phyloP scores from a whole-genome alignment of 2,113 vertebrate species.

The Verasper variegatus region DNA sequence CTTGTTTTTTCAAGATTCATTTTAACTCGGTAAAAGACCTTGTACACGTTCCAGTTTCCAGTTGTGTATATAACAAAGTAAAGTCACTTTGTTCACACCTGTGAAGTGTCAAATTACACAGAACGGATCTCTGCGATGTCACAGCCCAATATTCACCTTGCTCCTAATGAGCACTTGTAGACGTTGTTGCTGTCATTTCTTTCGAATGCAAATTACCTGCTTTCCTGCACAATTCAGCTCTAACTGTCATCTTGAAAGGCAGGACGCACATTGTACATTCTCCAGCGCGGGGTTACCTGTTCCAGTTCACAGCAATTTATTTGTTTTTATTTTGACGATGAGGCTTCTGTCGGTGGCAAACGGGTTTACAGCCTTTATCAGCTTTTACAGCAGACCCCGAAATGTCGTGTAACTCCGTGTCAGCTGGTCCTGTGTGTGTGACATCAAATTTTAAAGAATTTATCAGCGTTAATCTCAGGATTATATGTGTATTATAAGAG shows the following conservation, averaged over 20 bases:
- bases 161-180: constrained; percentile 75
- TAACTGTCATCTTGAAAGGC: constrained; percentile 71
- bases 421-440: neutral
- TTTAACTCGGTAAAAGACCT: neutral
- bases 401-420: neutral
- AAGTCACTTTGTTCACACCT: constrained; percentile 44
- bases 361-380: neutral
- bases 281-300: constrained; percentile 42
- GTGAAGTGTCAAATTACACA: constrained; percentile 62
- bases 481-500: too few species aligned
- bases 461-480: neutral
- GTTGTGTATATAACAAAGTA: constrained; percentile 39
- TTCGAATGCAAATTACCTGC: constrained; percentile 65
- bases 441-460: neutral
- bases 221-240: constrained; percentile 58
- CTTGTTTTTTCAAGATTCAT: neutral
- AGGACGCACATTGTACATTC: constrained; percentile 52
- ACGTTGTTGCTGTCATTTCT: constrained; percentile 66
- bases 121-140: constrained; percentile 51
- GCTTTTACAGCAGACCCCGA: neutral
- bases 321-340: constrained; percentile 37
- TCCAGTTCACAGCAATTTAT: constrained; percentile 50
- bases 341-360: constrained; percentile 23
- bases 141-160: constrained; percentile 56
- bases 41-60: neutral